Percentiles rank a stretch among this genome's conserved stretches.
Evolutionary conservation across 2,797 vertebrate genomes (phyloP).

Genomic region (Brachyrhaphis roseni): DNA sequence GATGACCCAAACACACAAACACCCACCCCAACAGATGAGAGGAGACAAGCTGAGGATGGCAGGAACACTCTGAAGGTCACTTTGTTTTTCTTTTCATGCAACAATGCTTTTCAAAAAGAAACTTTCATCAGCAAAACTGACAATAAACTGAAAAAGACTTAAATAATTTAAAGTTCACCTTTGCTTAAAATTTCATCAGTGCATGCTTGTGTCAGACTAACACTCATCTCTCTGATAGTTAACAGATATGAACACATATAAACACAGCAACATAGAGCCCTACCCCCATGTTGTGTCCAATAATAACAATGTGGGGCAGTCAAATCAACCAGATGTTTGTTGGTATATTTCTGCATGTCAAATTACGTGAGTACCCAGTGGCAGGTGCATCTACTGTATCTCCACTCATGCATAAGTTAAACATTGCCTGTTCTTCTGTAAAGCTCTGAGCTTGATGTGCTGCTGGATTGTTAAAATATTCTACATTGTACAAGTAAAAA

Average conservation of each 20-base stretch:
- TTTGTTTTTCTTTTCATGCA: not conserved
- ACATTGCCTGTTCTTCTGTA: not conserved
- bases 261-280: not conserved
- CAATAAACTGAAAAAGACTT: not conserved
- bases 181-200: not conserved
- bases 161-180: not conserved
- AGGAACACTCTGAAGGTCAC: constrained; percentile 22
- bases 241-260: not conserved
- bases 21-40: constrained; percentile 24
- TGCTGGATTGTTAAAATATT: not conserved
- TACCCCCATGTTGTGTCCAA: constrained; percentile 2
- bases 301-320: constrained; percentile 46
- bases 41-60: constrained; percentile 19
- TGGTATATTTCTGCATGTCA: constrained; percentile 9
- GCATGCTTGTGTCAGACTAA: not conserved
- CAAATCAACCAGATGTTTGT: constrained; percentile 57
- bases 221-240: not conserved
- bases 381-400: constrained; percentile 33
- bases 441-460: constrained; percentile 7
- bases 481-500: not conserved
- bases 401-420: constrained; percentile 16
- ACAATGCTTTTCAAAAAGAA: not conserved
- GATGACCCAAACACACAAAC: not conserved
- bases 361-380: not conserved
- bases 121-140: not conserved